Evolutionary conservation across 2,888 invertebrate genomes (phyloP).

Genomic region (Ectemnius lituratus): DNA sequence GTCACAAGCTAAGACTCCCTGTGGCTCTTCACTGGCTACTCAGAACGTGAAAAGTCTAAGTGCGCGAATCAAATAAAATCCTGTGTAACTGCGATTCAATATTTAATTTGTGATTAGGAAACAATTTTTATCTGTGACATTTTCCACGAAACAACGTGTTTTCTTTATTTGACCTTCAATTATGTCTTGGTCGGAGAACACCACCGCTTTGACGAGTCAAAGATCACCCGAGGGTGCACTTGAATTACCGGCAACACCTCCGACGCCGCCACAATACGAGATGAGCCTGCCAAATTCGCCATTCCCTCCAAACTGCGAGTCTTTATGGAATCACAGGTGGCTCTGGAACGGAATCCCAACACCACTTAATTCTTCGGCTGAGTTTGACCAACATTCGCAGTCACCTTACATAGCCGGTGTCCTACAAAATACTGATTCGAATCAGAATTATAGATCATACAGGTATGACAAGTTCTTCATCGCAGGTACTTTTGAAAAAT

Average conservation of each 20-base stretch:
- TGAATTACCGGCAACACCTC: constrained; percentile 56
- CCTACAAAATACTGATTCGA: constrained; percentile 45
- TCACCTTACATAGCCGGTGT: constrained; percentile 19
- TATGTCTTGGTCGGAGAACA: constrained; percentile 45
- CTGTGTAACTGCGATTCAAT: neutral
- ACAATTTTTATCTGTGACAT: neutral
- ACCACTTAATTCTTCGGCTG: constrained; percentile 10
- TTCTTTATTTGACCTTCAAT: neutral
- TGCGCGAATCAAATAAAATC: neutral
- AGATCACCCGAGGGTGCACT: constrained; percentile 48
- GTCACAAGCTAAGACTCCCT: constrained; percentile 19
- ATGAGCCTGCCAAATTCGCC: constrained; percentile 43
- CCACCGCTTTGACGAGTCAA: constrained; percentile 17
- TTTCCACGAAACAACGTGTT: neutral
- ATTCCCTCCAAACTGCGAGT: constrained; percentile 44
- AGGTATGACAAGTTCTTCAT: constrained; percentile 47
- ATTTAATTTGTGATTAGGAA: neutral
- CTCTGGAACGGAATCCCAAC: constrained; percentile 44
- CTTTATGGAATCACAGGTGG: constrained; percentile 48
- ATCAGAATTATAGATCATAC: constrained; percentile 53
- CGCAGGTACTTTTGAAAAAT: neutral
- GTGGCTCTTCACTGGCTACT: neutral
- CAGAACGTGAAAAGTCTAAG: neutral
- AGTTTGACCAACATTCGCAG: constrained; percentile 22
- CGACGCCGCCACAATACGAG: constrained; percentile 49